phyloP scores from a whole-genome alignment of 2,113 vertebrate species.

The Festucalex cinctus region DNA sequence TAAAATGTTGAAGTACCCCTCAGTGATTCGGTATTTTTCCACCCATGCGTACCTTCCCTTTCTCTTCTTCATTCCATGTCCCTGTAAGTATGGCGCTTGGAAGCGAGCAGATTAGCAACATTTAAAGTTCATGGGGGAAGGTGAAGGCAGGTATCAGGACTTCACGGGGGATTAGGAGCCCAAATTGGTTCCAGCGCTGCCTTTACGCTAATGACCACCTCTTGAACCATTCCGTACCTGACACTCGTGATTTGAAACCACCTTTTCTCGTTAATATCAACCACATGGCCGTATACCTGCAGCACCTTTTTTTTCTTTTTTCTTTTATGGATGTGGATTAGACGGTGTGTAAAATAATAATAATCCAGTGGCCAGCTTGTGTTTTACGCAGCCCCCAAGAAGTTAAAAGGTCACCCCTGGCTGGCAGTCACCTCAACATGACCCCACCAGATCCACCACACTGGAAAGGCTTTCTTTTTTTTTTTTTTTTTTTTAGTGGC shows the following conservation, averaged over 20 bases:
- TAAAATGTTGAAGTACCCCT: background rate
- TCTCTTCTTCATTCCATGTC: slow-evolving; percentile 54
- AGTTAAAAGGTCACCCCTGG: slow-evolving; percentile 82
- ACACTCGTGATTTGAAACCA: slow-evolving; percentile 52
- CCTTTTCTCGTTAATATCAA: slow-evolving; percentile 85
- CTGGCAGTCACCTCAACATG: slow-evolving; percentile 90
- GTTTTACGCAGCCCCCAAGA: slow-evolving; percentile 54
- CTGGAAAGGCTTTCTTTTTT: slow-evolving; percentile 77
- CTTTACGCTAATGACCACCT: slow-evolving; percentile 73
- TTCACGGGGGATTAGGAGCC: slow-evolving; percentile 83
- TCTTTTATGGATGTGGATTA: slow-evolving; percentile 32
- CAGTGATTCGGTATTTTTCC: slow-evolving; percentile 48
- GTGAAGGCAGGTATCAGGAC: slow-evolving; percentile 86
- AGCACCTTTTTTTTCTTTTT: slow-evolving; percentile 43
- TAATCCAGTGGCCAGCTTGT: slow-evolving; percentile 39
- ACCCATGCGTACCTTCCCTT: slow-evolving; percentile 61
- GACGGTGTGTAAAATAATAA: background rate
- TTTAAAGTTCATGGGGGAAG: slow-evolving; percentile 89
- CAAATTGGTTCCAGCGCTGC: slow-evolving; percentile 97
- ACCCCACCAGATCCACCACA: slow-evolving; percentile 84
- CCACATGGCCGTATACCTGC: slow-evolving; percentile 84
- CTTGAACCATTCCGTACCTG: slow-evolving; percentile 41
- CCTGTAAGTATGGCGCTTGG: slow-evolving; percentile 71
- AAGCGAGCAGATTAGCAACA: slow-evolving; percentile 69
- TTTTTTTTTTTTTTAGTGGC: slow-evolving; percentile 80